These are phyloP conservation scores for Strongylocentrotus purpuratus DNA, from an alignment of 35 echinoderm and acorn worm species.

Conservation along the genomic window DNA sequence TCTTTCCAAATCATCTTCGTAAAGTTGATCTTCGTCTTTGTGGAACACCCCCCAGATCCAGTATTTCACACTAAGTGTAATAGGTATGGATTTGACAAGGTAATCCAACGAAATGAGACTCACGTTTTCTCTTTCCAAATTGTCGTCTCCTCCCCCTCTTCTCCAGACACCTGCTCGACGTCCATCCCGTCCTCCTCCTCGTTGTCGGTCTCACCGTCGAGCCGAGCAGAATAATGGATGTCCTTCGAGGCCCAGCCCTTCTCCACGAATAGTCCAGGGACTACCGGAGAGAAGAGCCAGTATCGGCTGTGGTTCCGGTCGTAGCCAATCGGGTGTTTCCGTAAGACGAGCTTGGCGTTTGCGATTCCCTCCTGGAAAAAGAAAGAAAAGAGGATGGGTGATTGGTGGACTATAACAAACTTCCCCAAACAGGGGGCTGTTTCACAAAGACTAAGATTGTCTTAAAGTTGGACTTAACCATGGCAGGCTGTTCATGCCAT, in stretches of 20 bases:
- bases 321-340: constrained; percentile 71
- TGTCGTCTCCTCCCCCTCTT: background rate
- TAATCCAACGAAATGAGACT: constrained; percentile 35
- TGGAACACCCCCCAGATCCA: background rate
- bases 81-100: no score
- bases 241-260: constrained; percentile 85
- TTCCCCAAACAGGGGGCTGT: no score
- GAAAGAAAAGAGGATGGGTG: background rate
- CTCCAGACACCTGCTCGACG: background rate
- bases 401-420: no score
- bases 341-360: constrained; percentile 71
- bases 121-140: constrained; percentile 57
- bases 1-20: no score
- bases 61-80: no score
- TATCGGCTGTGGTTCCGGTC: constrained; percentile 95
- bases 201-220: constrained; percentile 15
- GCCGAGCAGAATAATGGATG: constrained; percentile 57
- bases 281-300: constrained; percentile 88
- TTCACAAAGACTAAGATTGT: no score
- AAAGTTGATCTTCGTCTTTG: background rate
- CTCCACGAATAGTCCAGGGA: constrained; percentile 90
- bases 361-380: constrained; percentile 77
- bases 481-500: no score
- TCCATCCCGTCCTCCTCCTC: constrained; percentile 47
- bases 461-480: no score